Percentiles rank a stretch among this genome's conserved stretches.
phyloP scores from a whole-genome alignment of 2,888 invertebrate genomes.

The Eustalomyia histrio region DNA sequence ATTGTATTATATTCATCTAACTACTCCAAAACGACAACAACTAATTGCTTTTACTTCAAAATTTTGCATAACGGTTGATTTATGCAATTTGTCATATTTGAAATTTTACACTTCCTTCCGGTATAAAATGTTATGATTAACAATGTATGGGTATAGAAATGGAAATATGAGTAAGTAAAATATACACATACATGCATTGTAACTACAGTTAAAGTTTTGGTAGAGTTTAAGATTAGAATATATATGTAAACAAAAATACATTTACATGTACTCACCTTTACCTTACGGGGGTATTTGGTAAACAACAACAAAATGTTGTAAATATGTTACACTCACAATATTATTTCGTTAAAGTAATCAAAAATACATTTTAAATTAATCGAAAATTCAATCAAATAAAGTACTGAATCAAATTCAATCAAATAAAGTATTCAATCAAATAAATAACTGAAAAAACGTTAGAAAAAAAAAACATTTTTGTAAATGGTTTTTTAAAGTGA shows the following conservation, averaged over 20 bases:
- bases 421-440: too few species aligned
- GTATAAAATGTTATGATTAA: conserved; percentile 63
- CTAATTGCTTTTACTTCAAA: conserved; percentile 65
- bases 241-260: conserved; percentile 7
- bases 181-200: neutral
- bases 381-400: too few species aligned
- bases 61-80: conserved; percentile 65
- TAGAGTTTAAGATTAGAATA: neutral
- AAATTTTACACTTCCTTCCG: conserved; percentile 69
- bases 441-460: too few species aligned
- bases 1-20: neutral
- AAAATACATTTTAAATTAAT: too few species aligned
- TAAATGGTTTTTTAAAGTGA: too few species aligned
- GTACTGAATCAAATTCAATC: too few species aligned
- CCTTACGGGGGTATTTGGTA: too few species aligned
- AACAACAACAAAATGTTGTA: too few species aligned
- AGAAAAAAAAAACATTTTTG: too few species aligned
- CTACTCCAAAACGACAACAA: conserved; percentile 48
- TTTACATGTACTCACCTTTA: too few species aligned
- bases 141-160: conserved; percentile 46
- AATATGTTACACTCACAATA: too few species aligned
- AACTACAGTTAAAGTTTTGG: neutral
- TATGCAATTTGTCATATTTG: conserved; percentile 69
- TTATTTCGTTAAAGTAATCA: too few species aligned
- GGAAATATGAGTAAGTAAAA: neutral